Conservation (phyloP, 2,113 vertebrate genomes). For the Dolichotis patagonum region DNA sequence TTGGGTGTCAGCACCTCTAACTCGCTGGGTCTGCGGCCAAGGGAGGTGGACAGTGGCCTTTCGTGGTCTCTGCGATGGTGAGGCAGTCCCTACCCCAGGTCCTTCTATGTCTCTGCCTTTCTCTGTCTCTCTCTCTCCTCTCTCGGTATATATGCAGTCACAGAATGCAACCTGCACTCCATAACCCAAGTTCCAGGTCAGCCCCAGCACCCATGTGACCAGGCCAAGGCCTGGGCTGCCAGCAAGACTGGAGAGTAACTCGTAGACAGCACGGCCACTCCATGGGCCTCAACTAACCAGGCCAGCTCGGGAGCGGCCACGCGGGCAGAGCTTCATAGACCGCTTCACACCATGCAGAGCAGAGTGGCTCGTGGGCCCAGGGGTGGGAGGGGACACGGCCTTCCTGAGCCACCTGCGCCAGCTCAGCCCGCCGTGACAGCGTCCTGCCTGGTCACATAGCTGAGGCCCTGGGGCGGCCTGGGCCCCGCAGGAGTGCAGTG, state of each 20-base stretch:
- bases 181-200: not conserved
- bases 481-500: no score
- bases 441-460: not conserved
- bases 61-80: not conserved
- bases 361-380: rapidly evolving
- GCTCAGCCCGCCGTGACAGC: not conserved
- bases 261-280: not conserved
- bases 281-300: not conserved
- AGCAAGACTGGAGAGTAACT: not conserved
- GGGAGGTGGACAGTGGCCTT: not conserved
- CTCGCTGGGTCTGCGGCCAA: not conserved
- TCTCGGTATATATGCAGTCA: not conserved
- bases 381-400: not conserved
- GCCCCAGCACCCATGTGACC: not conserved
- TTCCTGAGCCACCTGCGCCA: not conserved
- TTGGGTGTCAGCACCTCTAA: no score
- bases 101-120: not conserved
- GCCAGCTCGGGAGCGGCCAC: not conserved
- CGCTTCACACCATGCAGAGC: not conserved
- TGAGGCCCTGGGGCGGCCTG: not conserved
- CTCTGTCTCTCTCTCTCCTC: not conserved
- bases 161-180: not conserved
- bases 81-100: not conserved
- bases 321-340: not conserved
- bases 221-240: not conserved